Evolutionary conservation across 2,113 vertebrate species (phyloP), one percentile per base, ranked within the genome.

Genomic region (Bubo scandiacus): DNA sequence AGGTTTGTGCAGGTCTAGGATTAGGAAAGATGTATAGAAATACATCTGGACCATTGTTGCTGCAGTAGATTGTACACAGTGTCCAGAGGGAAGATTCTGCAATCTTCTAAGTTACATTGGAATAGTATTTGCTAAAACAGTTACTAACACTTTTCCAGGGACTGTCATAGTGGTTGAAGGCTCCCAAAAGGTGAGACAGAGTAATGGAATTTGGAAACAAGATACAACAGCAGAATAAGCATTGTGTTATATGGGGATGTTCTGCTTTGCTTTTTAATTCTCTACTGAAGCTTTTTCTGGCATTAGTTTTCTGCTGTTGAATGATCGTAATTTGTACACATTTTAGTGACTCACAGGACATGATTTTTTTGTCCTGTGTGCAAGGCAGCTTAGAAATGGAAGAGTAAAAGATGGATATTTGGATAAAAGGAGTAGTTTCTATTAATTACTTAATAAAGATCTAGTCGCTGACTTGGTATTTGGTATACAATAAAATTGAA

Each of bases 351-450:
- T 61, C 29, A 42, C 15, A 58, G 54, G 61, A 80, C 82, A 43
- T 85, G 0, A 32, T 85, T 87, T 75, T 81, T 54, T 68, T 86
- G 38, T 62, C n/a, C 47, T 71, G 9, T 79, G 20, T 87, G 43
- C 34, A 70, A 70, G 49, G 51, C 75, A 89, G 34, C 57, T 95
- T 71, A 79, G 78, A 87, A 94, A 61, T 58, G 6, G 43, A 83
- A 72, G 77, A 74, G 55, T 66, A 70, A 20, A 82, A 82, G 40
- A 45, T 3, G 7, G 8, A 62, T 75, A 3, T 82, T 92, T 8
- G 29, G 14, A 34, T 92, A 36, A 72, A 88, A 85, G 22, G 38
- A 87, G 20, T 82, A 25, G 81, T 71, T 93, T 90, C 43, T 82
- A 0, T 67, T 91, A 81, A 75, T 75, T 55, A 63, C 23, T 52